Evolutionary conservation across 2,888 invertebrate genomes (phyloP).

Genomic region (Xanthorhoe designata): DNA sequence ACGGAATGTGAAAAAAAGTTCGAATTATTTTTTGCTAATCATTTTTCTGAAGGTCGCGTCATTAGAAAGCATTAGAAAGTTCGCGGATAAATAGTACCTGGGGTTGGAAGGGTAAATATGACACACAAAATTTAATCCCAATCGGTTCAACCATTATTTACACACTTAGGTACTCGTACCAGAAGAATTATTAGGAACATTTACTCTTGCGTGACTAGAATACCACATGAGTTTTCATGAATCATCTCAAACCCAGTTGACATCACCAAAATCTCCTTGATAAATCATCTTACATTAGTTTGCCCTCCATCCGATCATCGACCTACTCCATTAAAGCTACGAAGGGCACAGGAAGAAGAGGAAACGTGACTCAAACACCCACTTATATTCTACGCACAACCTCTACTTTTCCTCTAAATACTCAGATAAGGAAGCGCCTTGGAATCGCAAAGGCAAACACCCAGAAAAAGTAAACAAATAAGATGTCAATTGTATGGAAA

Average conservation of each 20-base stretch:
- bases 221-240: not conserved
- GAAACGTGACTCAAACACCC: slow-evolving; percentile 38
- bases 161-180: too few species aligned
- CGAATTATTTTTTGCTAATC: too few species aligned
- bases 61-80: too few species aligned
- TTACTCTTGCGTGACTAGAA: too few species aligned
- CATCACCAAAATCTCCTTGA: slow-evolving; percentile 6
- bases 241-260: not conserved
- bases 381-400: slow-evolving; percentile 32
- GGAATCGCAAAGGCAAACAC: slow-evolving; percentile 24
- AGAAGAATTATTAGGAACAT: too few species aligned
- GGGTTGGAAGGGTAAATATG: too few species aligned
- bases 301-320: slow-evolving; percentile 37
- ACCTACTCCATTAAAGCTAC: slow-evolving; percentile 34
- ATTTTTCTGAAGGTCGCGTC: too few species aligned
- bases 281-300: slow-evolving; percentile 17
- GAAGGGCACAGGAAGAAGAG: slow-evolving; percentile 36
- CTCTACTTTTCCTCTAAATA: slow-evolving; percentile 43
- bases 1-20: too few species aligned
- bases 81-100: too few species aligned
- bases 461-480: slow-evolving; percentile 43
- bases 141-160: too few species aligned
- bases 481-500: slow-evolving; percentile 37
- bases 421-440: slow-evolving; percentile 42
- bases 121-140: too few species aligned